These are phyloP conservation scores for Geophilus truncorum DNA, from an alignment of 2,888 invertebrate species.

Conservation along the genomic window DNA sequence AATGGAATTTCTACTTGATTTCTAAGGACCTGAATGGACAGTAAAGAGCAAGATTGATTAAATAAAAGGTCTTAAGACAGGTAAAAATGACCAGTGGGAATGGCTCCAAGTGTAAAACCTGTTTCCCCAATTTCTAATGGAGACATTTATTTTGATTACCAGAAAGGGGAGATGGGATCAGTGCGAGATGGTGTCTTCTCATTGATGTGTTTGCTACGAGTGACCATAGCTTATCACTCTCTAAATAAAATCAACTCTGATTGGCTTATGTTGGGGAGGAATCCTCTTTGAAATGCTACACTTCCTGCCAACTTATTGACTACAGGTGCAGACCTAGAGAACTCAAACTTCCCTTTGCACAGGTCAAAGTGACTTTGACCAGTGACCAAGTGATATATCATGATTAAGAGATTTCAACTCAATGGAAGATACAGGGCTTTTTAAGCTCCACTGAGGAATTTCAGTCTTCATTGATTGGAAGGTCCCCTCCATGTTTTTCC, in stretches of 20 bases:
- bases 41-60: conserved; percentile 7
- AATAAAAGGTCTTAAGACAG: conserved; percentile 21
- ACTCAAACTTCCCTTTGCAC: background rate
- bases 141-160: conserved; percentile 7
- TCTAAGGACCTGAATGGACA: background rate
- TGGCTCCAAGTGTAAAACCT: background rate
- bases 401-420: conserved; percentile 17
- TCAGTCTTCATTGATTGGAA: background rate
- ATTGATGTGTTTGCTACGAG: background rate
- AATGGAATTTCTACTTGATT: background rate
- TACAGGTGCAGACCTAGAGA: background rate
- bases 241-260: conserved; percentile 15
- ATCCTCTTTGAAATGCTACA: conserved; percentile 10
- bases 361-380: conserved; percentile 1
- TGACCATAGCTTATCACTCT: background rate
- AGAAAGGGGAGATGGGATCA: background rate
- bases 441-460: background rate
- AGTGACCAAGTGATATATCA: conserved; percentile 21
- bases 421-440: background rate
- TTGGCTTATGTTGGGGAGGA: background rate
- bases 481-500: background rate
- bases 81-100: conserved; percentile 12
- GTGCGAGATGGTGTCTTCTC: background rate
- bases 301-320: conserved; percentile 7
- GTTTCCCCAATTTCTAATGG: background rate